Base-by-base conservation (phyloP, 2,797 vertebrate genomes). In the Mus caroli region DNA sequence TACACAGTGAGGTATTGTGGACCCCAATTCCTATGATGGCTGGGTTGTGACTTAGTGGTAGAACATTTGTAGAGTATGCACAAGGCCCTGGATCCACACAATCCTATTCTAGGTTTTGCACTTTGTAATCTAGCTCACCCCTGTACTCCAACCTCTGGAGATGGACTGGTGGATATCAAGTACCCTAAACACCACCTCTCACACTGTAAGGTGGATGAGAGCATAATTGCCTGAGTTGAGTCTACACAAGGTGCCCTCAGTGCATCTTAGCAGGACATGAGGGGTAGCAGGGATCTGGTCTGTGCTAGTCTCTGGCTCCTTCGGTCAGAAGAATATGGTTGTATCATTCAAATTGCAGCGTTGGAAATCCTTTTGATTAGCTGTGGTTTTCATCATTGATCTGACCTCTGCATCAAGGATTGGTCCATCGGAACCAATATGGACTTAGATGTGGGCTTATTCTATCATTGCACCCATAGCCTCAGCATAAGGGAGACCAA, bases 221-320 rank as follows among this genome's bases (percentile, higher is more conserved):
- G 0, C 0, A 4, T 12, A 40, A 60, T 7, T 67, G 75, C 9
- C 34, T 19, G 52, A 50, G 43, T 4, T 46, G 20, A 77, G 87
- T 4, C 28, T 13, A 50, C 1, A 46, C 31, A 62, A n/a, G n/a
- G 43, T 69, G 28, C 17, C 26, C 24, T 69, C 6, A 6, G 6
- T 43, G 77, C 11, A 6, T 43, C 77, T 56, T 26, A 13, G 60
- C 22, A 31, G n/a, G n/a, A 43, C 6, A 54, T 1, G 19, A 9
- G 7, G 7, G 76, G 19, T 17, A 60, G 52, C 46, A 50, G 77
- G 50, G 37, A 40, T 12, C 19, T 19, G 73, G 37, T 12, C 54
- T 22, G 0, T 3, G 6, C 0, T 43, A 34, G 34, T 24, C 71
- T 3, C 26, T 0, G 2, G 54, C 5, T 73, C 62, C 24, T 19